Percentiles rank a stretch among this genome's conserved stretches.
These are phyloP conservation scores for Corythornis cristatus DNA, from an alignment of 2,113 vertebrate species.

Conservation along the genomic window DNA sequence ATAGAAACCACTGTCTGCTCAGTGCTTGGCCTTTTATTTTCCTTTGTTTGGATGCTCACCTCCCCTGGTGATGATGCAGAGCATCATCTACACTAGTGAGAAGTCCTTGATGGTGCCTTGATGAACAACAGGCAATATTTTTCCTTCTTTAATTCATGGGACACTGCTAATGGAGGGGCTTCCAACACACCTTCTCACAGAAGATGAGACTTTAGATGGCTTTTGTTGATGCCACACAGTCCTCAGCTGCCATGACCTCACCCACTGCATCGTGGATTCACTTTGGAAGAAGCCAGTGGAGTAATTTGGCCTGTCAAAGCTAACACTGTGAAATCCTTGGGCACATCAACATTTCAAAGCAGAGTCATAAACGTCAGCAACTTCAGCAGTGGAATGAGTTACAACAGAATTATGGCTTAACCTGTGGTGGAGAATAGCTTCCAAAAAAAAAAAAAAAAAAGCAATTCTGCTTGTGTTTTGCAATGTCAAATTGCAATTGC, in stretches of 20 bases:
- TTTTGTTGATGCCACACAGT: background rate
- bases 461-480: background rate
- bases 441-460: background rate
- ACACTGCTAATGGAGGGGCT: background rate
- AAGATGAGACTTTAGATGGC: background rate
- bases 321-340: background rate
- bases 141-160: background rate
- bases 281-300: background rate
- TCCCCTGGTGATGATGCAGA: background rate
- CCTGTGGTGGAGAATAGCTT: background rate
- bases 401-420: constrained; percentile 8
- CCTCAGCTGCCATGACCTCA: background rate
- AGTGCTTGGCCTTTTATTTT: background rate
- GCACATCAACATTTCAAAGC: background rate
- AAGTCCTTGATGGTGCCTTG: background rate
- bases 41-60: background rate
- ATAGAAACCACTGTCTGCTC: background rate
- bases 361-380: constrained; percentile 2
- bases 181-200: background rate
- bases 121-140: rapidly evolving
- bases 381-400: background rate
- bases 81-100: background rate
- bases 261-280: rapidly evolving
- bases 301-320: background rate
- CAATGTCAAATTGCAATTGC: background rate